Evolutionary conservation across 2,113 vertebrate genomes (phyloP).

Genomic region (Odontophorus gujanensis): DNA sequence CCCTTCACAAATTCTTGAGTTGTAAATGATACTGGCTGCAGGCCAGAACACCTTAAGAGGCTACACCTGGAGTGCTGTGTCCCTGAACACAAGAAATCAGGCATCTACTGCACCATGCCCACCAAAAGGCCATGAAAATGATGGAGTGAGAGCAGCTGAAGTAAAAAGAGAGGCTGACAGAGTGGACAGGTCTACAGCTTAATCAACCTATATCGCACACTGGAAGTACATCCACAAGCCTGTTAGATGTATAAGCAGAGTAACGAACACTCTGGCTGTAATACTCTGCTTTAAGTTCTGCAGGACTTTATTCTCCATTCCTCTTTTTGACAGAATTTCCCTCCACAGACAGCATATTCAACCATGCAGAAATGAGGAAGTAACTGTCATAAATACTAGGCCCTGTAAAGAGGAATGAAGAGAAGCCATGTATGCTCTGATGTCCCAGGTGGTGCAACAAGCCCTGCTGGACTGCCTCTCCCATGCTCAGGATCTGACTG

Average conservation of each 20-base stretch:
- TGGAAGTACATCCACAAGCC: background rate
- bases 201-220: background rate
- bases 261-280: background rate
- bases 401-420: background rate
- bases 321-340: background rate
- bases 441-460: background rate
- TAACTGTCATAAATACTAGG: background rate
- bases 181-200: background rate
- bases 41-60: background rate
- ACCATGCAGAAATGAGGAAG: background rate
- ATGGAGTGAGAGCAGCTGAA: background rate
- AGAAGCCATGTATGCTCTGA: background rate
- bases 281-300: background rate
- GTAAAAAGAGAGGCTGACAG: background rate
- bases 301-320: background rate
- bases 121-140: background rate
- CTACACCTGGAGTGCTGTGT: background rate
- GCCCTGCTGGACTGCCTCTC: accelerated
- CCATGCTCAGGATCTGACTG: accelerated
- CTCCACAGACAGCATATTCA: background rate
- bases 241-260: background rate
- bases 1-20: background rate
- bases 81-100: background rate
- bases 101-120: accelerated
- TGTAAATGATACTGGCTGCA: background rate